Base-by-base conservation (phyloP, 2,113 vertebrate genomes). In the Epinephelus moara region DNA sequence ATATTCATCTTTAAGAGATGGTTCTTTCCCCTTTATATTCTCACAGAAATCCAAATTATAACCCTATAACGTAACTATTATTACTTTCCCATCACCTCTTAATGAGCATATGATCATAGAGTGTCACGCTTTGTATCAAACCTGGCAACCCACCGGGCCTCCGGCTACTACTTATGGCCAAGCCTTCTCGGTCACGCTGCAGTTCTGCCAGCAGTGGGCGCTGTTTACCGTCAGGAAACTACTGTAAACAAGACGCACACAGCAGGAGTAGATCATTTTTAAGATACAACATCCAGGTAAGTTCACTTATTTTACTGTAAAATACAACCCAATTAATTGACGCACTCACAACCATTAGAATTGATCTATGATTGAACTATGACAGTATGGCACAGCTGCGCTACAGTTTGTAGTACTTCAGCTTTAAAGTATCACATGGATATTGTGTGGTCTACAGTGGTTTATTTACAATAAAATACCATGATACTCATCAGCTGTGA, bases 91-190 rank as follows among this genome's bases (percentile, higher is more conserved):
- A 6, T 23, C 7, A 2, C 8, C 3, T 25, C 3, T 3, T 49
- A 59, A 19, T 0, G 3, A 15, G 37, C 19, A 0, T 40, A 45
- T n/a, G 0, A 19, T 61, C 3, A 2, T 10, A 4, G 4, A 6
- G 2, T 14, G 7, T n/a, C 0, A 17, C 0, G 27, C 17, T 23
- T 53, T 37, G 2, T 21, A 14, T 19, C 72, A 68, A 76, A 87
- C 37, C 42, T 92, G 92, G 90, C 92, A 93, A 93, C 91, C 70
- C 81, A 42, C 1, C 6, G 12, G 80, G 75, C 82, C 80, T 77
- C 18, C 23, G 23, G 30, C 17, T 55, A 1, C 37, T 12, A n/a
- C 70, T 79, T 49, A 2, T 27, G 19, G 49, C 7, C 47, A 60
- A 30, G 53, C 60, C 40, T 52, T 37, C 57, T 4, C 13, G 3